Evolutionary conservation across 2,797 vertebrate species (phyloP).

Genomic region (Sebastes minor): DNA sequence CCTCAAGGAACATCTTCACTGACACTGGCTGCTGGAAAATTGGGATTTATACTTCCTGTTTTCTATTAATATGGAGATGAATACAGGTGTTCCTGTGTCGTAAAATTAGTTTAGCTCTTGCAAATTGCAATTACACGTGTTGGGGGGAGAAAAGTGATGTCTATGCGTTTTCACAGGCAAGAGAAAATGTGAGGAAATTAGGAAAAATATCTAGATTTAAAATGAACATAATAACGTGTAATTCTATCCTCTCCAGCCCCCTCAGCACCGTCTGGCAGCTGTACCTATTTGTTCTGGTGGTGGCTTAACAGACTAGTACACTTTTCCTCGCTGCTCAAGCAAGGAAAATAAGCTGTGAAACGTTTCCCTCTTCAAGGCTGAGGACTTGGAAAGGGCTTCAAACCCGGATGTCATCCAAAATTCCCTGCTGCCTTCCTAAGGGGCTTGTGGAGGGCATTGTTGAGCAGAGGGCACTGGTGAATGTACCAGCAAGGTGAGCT

Average conservation of each 20-base stretch:
- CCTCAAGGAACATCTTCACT: conserved; percentile 85
- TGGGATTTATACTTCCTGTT: conserved; percentile 88
- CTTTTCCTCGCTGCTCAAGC: conserved; percentile 59
- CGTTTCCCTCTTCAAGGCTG: conserved; percentile 70
- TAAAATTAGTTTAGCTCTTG: conserved; percentile 87
- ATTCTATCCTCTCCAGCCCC: conserved; percentile 63
- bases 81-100: conserved; percentile 84
- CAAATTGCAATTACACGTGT: conserved; percentile 85
- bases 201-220: conserved; percentile 77
- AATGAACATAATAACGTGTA: conserved; percentile 73
- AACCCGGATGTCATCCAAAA: conserved; percentile 78
- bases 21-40: conserved; percentile 84
- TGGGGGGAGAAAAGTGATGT: conserved; percentile 62
- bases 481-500: conserved; percentile 60
- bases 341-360: conserved; percentile 75
- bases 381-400: conserved; percentile 76
- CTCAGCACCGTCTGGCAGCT: conserved; percentile 66
- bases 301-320: conserved; percentile 60
- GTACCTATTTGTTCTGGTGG: conserved; percentile 74
- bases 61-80: conserved; percentile 89
- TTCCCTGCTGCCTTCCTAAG: conserved; percentile 47
- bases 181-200: conserved; percentile 67
- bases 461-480: conserved; percentile 53
- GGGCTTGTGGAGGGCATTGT: conserved; percentile 63
- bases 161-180: conserved; percentile 58